phyloP scores from a whole-genome alignment of 2,888 invertebrate species.

The Sycophila texana region DNA sequence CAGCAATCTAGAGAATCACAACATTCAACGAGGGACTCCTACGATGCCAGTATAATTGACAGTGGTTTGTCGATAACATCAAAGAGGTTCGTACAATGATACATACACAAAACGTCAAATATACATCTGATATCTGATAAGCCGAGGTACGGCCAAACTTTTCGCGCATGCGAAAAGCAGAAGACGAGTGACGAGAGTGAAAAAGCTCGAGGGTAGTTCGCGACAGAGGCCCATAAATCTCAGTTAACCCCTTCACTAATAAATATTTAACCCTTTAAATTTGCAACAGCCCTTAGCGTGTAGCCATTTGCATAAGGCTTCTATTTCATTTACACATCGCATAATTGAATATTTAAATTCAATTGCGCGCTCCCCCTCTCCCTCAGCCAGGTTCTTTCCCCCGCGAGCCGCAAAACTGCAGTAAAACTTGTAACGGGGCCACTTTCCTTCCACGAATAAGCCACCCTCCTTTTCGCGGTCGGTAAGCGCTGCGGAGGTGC shows the following conservation, averaged over 20 bases:
- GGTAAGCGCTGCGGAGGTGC: neutral
- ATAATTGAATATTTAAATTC: slow-evolving; percentile 78
- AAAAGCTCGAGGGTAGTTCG: slow-evolving; percentile 30
- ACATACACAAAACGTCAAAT: neutral
- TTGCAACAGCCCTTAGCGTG: slow-evolving; percentile 76
- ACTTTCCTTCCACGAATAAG: slow-evolving; percentile 69
- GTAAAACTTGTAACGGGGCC: slow-evolving; percentile 76
- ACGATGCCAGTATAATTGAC: neutral
- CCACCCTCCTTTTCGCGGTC: slow-evolving; percentile 56
- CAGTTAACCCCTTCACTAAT: slow-evolving; percentile 74
- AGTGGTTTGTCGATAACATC: slow-evolving; percentile 36
- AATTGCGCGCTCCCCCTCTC: slow-evolving; percentile 72
- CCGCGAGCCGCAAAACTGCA: slow-evolving; percentile 74
- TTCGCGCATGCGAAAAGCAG: slow-evolving; percentile 42
- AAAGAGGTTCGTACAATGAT: slow-evolving; percentile 42
- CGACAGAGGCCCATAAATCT: slow-evolving; percentile 70
- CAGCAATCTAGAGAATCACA: too few species aligned
- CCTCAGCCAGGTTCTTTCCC: slow-evolving; percentile 67
- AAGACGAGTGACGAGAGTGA: slow-evolving; percentile 5
- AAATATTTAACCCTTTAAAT: slow-evolving; percentile 76
- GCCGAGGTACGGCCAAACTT: slow-evolving; percentile 9
- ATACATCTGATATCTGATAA: neutral
- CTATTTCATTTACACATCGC: slow-evolving; percentile 79
- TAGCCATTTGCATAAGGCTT: slow-evolving; percentile 78
- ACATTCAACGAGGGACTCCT: too few species aligned